A percentile compares a stretch with the other conserved stretches of the same genome.
phyloP scores from a whole-genome alignment of 1,140 invertebrate genomes.

The Drosophila orena region DNA sequence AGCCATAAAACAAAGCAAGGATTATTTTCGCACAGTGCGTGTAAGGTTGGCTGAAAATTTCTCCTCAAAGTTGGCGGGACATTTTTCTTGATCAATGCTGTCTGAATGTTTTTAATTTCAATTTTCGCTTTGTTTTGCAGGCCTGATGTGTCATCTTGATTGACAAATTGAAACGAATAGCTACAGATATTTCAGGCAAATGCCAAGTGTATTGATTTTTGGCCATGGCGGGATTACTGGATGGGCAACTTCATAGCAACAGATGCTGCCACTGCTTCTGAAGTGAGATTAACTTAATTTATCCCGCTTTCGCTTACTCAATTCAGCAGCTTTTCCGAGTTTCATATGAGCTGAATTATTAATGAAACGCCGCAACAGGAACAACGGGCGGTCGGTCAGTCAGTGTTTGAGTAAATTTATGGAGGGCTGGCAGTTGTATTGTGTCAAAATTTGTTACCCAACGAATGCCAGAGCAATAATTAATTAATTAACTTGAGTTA shows the following conservation, averaged over 20 bases:
- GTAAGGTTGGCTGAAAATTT: conserved; percentile 10
- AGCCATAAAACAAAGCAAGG: conserved; percentile 12
- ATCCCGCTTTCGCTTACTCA: conserved; percentile 64
- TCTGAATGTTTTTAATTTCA: conserved; percentile 68
- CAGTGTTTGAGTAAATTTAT: conserved; percentile 47
- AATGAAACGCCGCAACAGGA: conserved; percentile 39
- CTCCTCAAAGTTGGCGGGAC: conserved; percentile 11
- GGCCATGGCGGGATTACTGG: neutral
- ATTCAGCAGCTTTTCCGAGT: conserved; percentile 50
- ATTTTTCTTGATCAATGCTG: conserved; percentile 52
- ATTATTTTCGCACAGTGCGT: conserved; percentile 11
- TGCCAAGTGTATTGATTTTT: conserved; percentile 45
- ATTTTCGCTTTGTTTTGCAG: conserved; percentile 41
- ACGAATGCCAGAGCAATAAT: conserved; percentile 68
- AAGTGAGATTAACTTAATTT: conserved; percentile 55
- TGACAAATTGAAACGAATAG: conserved; percentile 71
- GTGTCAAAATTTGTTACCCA: conserved; percentile 59
- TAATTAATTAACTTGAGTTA: conserved; percentile 66
- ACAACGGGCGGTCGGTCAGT: conserved; percentile 26
- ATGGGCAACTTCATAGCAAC: neutral
- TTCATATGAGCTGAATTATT: conserved; percentile 57
- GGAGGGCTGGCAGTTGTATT: conserved; percentile 36
- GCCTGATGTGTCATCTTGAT: conserved; percentile 55
- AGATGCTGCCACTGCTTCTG: conserved; percentile 18
- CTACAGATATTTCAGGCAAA: conserved; percentile 48